A percentile compares a stretch with the other conserved stretches of the same genome.
Conservation (phyloP, 2,888 invertebrate species). For the Liodrosophila aerea region DNA sequence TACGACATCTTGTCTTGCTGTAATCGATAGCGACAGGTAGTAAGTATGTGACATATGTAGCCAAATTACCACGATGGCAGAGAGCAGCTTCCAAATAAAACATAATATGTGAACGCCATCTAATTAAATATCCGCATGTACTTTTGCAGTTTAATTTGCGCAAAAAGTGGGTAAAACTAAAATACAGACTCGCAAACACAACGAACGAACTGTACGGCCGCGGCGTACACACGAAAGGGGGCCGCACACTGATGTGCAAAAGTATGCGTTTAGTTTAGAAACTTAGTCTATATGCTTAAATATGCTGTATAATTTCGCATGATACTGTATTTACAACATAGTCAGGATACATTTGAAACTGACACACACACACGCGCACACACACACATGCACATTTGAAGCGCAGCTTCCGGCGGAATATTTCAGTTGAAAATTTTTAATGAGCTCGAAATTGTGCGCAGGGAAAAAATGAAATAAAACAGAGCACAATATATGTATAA, state of each 20-base stretch:
- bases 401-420: constrained; percentile 69
- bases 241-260: constrained; percentile 19
- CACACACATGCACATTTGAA: constrained; percentile 35
- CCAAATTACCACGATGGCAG: constrained; percentile 36
- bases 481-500: constrained; percentile 29
- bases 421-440: constrained; percentile 78
- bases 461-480: constrained; percentile 33
- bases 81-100: constrained; percentile 45
- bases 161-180: constrained; percentile 59
- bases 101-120: constrained; percentile 56
- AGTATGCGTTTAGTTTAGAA: constrained; percentile 7
- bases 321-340: constrained; percentile 46
- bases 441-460: constrained; percentile 67
- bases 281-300: background rate
- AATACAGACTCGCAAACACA: constrained; percentile 41
- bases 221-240: constrained; percentile 6
- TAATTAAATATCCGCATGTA: constrained; percentile 74
- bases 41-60: constrained; percentile 43
- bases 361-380: constrained; percentile 11
- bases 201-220: too few relatives aligned
- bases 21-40: too few relatives aligned
- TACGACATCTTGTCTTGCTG: too few relatives aligned
- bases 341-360: constrained; percentile 11
- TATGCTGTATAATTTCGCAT: constrained; percentile 22
- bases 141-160: constrained; percentile 63